Conservation (phyloP, 2,797 vertebrate genomes). For the Scolopax rusticola region DNA sequence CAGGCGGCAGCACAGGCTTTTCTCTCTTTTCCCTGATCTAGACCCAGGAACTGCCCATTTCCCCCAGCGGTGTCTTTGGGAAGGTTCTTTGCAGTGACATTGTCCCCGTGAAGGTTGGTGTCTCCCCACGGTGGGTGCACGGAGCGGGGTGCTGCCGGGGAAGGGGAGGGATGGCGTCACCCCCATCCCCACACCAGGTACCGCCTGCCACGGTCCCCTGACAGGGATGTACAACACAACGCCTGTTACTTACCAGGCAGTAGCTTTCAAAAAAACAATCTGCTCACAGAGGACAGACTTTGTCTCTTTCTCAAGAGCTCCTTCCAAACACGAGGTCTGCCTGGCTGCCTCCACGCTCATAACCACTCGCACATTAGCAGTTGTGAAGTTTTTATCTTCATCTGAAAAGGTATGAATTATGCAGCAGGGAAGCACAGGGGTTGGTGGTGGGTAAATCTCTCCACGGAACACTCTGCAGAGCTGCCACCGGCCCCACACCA, state of each 20-base stretch:
- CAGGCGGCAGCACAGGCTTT: not conserved
- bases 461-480: not conserved
- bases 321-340: not conserved
- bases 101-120: not conserved
- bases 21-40: not conserved
- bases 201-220: not conserved
- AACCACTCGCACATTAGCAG: slow-evolving; percentile 8
- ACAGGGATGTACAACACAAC: not conserved
- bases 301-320: slow-evolving; percentile 10
- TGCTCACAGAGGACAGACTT: not conserved
- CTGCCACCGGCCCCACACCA: rapidly evolving
- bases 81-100: not conserved
- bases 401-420: slow-evolving; percentile 22
- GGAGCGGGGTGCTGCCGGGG: not conserved
- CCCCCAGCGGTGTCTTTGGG: not conserved
- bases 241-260: not conserved
- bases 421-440: not conserved
- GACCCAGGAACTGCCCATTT: not conserved
- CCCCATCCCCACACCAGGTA: rapidly evolving
- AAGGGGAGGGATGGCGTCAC: not conserved
- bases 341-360: not conserved
- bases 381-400: slow-evolving; percentile 24
- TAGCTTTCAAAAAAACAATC: not conserved
- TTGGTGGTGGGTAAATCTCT: not conserved
- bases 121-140: rapidly evolving